Evolutionary conservation across 2,113 vertebrate species (phyloP).

Genomic region (Martes martes): DNA sequence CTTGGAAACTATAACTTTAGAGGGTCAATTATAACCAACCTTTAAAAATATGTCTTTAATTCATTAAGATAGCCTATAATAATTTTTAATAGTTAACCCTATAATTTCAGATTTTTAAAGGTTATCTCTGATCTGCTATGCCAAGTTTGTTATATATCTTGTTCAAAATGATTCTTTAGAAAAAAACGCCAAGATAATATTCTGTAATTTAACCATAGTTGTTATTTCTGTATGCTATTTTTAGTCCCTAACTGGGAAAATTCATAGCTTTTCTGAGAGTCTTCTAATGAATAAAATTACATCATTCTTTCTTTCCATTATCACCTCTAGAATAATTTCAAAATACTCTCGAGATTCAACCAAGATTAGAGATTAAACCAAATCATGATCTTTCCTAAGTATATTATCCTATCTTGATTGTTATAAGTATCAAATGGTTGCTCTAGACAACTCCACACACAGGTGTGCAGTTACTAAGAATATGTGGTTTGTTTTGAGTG

Average conservation of each 20-base stretch:
- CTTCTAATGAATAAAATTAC: slow-evolving; percentile 23
- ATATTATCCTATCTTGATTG: background rate
- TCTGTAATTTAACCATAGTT: background rate
- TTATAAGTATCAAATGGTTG: background rate
- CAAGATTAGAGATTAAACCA: background rate
- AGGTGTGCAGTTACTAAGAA: background rate
- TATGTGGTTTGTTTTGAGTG: background rate
- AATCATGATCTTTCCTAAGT: background rate
- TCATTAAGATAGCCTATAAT: slow-evolving; percentile 10
- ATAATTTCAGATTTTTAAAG: slow-evolving; percentile 11
- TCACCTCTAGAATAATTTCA: background rate
- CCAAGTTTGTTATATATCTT: background rate
- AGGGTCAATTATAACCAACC: background rate
- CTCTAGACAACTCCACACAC: background rate
- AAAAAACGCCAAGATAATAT: background rate
- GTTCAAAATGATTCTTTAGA: background rate
- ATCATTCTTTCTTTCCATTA: background rate
- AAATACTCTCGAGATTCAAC: background rate
- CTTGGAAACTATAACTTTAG: background rate
- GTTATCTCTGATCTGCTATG: background rate
- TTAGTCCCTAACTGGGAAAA: background rate
- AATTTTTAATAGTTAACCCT: background rate
- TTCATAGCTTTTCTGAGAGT: background rate
- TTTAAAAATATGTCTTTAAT: background rate
- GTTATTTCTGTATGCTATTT: background rate